Base-by-base conservation (phyloP, 2,797 vertebrate genomes). In the Syngnathus acus region DNA sequence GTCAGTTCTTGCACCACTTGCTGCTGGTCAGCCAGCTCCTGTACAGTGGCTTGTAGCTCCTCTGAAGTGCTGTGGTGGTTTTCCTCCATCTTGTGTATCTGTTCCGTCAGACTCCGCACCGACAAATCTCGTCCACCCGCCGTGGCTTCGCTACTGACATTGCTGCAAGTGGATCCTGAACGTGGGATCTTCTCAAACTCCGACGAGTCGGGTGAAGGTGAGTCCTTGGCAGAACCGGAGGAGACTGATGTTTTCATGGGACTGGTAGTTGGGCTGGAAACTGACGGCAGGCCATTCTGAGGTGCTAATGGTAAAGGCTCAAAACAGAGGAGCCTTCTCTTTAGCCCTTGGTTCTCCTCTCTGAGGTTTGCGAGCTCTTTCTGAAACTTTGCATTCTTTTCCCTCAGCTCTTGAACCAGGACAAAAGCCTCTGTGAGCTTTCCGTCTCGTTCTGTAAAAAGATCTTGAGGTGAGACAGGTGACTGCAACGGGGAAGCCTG, bases 41-140 rank as follows among this genome's bases (percentile, higher is more conserved):
- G 96, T 63, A 99, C 68, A 0, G 97, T 99, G 10, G 97, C 97
- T 81, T 99, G 96, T 17, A 99, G 90, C 64, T 99, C 97, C 68
- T 99, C 97, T 0, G 95, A 89, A 0, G 94, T 99, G 86, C 96
- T 97, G 78, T 99, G 97, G 51, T 99, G 95, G 70, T 88, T 97
- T 84, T 99, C 97, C 73, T 99, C 96, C 95, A 99, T 98, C 86
- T 93, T 94, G 21, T 95, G 94, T 74, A 98, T 97, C 82, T 90
- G 91, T 78, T 96, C 94, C 0, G 94, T 95, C 23, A 99, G 90
- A 59, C 91, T 94, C 0, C 92, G 93, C 65, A 98, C 90, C 0
- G 96, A 98, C 64, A 92, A 78, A 65, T 93, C 91, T 0, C 89
- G 90, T 0, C 74, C 72, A 0, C 80, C 88, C 1, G 88, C 79